Evolutionary conservation across 2,113 vertebrate genomes (phyloP).

Genomic region (rabbit (Oryctolagus cuniculus)): mOryCun1.1 NC_091434.1:106863501-106864000

Average conservation of each 20-base stretch:
- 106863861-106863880: neutral
- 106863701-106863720: slow-evolving; percentile 46
- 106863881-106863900: neutral
- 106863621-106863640: slow-evolving; percentile 62
- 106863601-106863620: slow-evolving; percentile 63
- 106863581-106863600: slow-evolving; percentile 67
- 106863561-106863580: slow-evolving; percentile 84
- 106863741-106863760: slow-evolving; percentile 30
- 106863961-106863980: neutral
- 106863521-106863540: slow-evolving; percentile 72
- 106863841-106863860: neutral
- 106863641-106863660: slow-evolving; percentile 69
- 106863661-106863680: slow-evolving; percentile 66
- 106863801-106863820: neutral
- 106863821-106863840: slow-evolving; percentile 44
- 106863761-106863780: slow-evolving; percentile 40
- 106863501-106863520: slow-evolving; percentile 74
- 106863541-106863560: slow-evolving; percentile 68
- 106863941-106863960: neutral
- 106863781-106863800: neutral
- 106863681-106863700: slow-evolving; percentile 52
- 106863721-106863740: slow-evolving; percentile 61
- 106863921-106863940: neutral
- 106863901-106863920: neutral
- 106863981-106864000: neutral